Conservation (phyloP, 1,140 invertebrate species). For the Trissolcus basalis region DNA sequence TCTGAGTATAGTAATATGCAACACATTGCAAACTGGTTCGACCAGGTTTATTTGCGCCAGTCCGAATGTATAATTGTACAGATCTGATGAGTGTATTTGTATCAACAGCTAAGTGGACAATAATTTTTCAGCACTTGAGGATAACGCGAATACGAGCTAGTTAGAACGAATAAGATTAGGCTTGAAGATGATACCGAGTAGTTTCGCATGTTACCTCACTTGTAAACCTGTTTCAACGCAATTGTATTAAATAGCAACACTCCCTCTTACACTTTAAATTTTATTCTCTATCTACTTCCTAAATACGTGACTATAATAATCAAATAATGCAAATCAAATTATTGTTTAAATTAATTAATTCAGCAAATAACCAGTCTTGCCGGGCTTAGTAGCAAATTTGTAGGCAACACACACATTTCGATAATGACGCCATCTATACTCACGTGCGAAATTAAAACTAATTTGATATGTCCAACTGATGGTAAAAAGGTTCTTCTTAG, state of each 20-base stretch:
- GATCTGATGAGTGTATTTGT: background rate
- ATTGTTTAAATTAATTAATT: too few relatives aligned
- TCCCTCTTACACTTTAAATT: slow-evolving; percentile 62
- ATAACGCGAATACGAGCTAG: slow-evolving; percentile 63
- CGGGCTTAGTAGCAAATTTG: too few relatives aligned
- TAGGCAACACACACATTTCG: too few relatives aligned
- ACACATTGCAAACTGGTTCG: slow-evolving; percentile 14
- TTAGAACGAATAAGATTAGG: slow-evolving; percentile 64
- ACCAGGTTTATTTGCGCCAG: slow-evolving; percentile 38
- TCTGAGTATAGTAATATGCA: slow-evolving; percentile 29
- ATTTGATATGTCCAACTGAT: too few relatives aligned
- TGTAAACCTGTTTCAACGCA: slow-evolving; percentile 70
- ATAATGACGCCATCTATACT: too few relatives aligned
- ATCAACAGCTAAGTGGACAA: slow-evolving; percentile 39
- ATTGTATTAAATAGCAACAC: slow-evolving; percentile 66
- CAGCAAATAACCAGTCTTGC: too few relatives aligned
- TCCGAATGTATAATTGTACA: slow-evolving; percentile 16
- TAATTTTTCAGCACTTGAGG: slow-evolving; percentile 56
- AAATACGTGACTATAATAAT: too few relatives aligned
- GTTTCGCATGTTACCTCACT: slow-evolving; percentile 65
- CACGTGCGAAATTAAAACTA: too few relatives aligned
- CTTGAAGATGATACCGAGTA: slow-evolving; percentile 62
- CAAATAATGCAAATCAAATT: too few relatives aligned
- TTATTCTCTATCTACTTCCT: too few relatives aligned
- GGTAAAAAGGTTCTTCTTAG: too few relatives aligned